Evolutionary conservation across 2,888 invertebrate genomes (phyloP).

Genomic region (Ptilodon capucinus): DNA sequence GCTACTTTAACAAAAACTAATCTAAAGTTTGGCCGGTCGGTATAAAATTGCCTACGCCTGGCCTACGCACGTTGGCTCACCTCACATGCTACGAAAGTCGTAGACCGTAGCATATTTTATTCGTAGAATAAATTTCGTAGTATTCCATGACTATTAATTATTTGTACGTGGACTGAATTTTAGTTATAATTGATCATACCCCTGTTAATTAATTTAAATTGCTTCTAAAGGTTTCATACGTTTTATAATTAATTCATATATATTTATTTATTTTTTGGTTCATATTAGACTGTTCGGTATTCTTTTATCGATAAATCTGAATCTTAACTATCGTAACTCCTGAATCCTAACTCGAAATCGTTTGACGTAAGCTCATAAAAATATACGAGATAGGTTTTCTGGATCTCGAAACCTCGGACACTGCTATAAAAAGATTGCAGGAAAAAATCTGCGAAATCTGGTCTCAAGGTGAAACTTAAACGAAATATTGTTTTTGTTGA

Average conservation of each 20-base stretch:
- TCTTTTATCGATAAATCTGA: constrained; percentile 7
- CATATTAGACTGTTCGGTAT: background rate
- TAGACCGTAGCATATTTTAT: constrained; percentile 25
- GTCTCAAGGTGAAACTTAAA: constrained; percentile 24
- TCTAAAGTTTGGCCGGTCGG: constrained; percentile 25
- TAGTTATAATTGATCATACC: background rate
- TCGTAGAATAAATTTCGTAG: background rate
- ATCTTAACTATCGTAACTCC: constrained; percentile 14
- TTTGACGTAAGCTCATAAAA: constrained; percentile 24
- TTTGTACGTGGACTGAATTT: background rate
- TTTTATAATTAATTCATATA: background rate
- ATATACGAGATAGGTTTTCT: constrained; percentile 21
- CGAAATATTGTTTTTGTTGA: constrained; percentile 24
- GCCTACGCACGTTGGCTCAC: constrained; percentile 7
- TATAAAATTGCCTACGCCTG: constrained; percentile 17
- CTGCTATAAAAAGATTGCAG: constrained; percentile 20
- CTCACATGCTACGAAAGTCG: constrained; percentile 20
- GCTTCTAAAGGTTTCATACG: background rate
- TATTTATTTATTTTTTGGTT: background rate
- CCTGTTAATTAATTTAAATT: background rate
- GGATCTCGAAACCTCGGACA: constrained; percentile 20
- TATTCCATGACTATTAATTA: background rate
- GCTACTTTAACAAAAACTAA: constrained; percentile 25
- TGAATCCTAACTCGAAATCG: too few species aligned
- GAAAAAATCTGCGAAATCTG: constrained; percentile 15